These are phyloP conservation scores for Ochropleura plecta DNA, from an alignment of 2,888 invertebrate species.

Conservation along the genomic window DNA sequence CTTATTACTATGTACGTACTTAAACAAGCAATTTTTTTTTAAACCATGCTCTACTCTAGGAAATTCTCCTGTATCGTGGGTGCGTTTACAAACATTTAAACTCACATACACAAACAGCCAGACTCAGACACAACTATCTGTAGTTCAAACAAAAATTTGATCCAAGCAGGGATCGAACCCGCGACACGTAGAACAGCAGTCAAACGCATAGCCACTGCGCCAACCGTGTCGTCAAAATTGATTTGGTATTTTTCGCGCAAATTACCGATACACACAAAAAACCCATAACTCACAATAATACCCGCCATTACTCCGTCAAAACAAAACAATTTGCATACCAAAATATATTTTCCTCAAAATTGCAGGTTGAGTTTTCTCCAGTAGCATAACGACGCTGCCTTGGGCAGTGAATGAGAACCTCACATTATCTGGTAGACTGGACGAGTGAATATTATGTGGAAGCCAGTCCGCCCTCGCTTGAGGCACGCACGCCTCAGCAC, in stretches of 20 bases:
- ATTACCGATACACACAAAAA: conserved; percentile 1
- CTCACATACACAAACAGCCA: no score
- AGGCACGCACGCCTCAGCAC: conserved; percentile 70
- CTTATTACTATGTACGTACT: no score
- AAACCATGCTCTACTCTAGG: no score
- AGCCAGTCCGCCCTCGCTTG: conserved; percentile 71
- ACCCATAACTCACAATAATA: conserved; percentile 32
- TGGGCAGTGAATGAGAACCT: conserved; percentile 37
- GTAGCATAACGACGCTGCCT: conserved; percentile 53
- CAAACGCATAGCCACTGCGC: no score
- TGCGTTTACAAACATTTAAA: no score
- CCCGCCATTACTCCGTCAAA: conserved; percentile 41
- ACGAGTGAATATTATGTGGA: conserved; percentile 58
- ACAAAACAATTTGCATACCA: conserved; percentile 41
- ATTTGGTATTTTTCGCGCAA: not conserved
- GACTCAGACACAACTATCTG: no score
- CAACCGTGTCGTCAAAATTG: no score
- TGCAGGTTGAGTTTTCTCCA: conserved; percentile 49
- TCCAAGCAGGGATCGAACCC: no score
- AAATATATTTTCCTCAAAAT: conserved; percentile 36
- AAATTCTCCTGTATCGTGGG: no score
- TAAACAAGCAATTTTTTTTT: no score
- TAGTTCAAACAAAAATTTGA: no score
- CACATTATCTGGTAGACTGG: conserved; percentile 31
- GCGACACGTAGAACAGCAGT: no score